Base-by-base conservation (phyloP, 2,797 vertebrate genomes). In the Peromyscus attwateri region DNA sequence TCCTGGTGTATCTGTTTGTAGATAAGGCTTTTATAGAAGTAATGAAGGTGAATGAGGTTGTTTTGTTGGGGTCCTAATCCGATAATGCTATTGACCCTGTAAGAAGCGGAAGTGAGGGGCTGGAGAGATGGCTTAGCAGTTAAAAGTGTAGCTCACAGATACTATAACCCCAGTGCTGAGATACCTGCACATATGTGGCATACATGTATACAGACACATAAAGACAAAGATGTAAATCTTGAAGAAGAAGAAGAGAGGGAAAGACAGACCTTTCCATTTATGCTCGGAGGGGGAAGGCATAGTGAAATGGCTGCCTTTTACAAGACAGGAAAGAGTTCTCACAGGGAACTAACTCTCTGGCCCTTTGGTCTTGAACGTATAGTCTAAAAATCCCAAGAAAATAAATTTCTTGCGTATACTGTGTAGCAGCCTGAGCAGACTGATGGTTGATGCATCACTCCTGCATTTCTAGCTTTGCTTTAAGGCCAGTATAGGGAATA, bases 11-110 rank as follows among this genome's bases (percentile, higher is more conserved):
- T 70, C 43, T 94, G 43, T 95, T 90, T 96, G 68, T 68, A 90
- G 52, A 77, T 68, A 68, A n/a, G 19, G 29, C 64, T 76, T 73
- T 79, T 95, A 49, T 37, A 79, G 43, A 84, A 49, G 29, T 91
- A 83, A 87, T 82, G 91, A 95, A 80, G 46, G 27, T 91, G 55
- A 85, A 6, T 93, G 87, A 82, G 64, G n/a, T 92, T 37, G 16
- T 85, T 81, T 81, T 55, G 2, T 57, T 95, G n/a, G 76, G 29
- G 16, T 12, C 29, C 34, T 90, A 91, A 81, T 81, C 71, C 19
- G 60, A 1, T 49, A 76, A 25, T 46, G 43, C 34, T 34, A 52
- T 25, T 91, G 37, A 21, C 34, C 34, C 79, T 91, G 25, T n/a
- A 52, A 66, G 70, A 94, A 89, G 75, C 80, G 16, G 76, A 94